Evolutionary conservation across 2,888 invertebrate genomes (phyloP).

Genomic region (Drosophila buzzatii): DNA sequence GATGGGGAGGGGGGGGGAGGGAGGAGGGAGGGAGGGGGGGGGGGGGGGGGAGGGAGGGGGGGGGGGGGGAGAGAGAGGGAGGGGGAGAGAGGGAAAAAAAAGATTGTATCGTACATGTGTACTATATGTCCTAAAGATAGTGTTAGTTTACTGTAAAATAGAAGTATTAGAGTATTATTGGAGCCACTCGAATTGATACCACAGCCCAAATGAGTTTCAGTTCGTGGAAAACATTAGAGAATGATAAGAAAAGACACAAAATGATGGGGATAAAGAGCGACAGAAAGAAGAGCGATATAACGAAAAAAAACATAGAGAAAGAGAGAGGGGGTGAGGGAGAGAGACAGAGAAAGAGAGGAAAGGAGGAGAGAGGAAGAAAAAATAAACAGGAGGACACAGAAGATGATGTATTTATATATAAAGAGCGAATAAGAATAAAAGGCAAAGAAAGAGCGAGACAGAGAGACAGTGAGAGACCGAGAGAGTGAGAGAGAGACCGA

Average conservation of each 20-base stretch:
- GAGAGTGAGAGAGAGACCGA: not conserved
- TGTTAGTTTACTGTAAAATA: slow-evolving; percentile 6
- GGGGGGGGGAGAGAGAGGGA: too few species aligned
- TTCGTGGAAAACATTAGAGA: not conserved
- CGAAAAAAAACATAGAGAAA: not conserved
- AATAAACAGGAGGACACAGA: too few species aligned
- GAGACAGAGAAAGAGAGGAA: not conserved
- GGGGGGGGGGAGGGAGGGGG: too few species aligned
- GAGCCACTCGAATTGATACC: slow-evolving; percentile 21
- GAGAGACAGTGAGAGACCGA: not conserved
- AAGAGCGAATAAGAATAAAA: not conserved
- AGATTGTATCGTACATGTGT: slow-evolving; percentile 18
- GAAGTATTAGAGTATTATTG: slow-evolving; percentile 7
- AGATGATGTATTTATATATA: too few species aligned
- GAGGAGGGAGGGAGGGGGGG: too few species aligned
- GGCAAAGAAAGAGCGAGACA: not conserved
- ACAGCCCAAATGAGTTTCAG: not conserved
- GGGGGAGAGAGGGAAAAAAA: too few species aligned
- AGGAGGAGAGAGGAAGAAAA: too few species aligned
- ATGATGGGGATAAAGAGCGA: not conserved
- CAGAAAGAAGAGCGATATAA: not conserved
- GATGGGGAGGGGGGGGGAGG: too few species aligned
- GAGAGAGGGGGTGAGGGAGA: not conserved
- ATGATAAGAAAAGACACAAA: not conserved
- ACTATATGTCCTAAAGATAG: slow-evolving; percentile 32